A percentile compares a stretch with the other conserved stretches of the same genome.
Evolutionary conservation across 2,888 invertebrate genomes (phyloP).

Genomic region (Xanthorhoe spadicearia): DNA sequence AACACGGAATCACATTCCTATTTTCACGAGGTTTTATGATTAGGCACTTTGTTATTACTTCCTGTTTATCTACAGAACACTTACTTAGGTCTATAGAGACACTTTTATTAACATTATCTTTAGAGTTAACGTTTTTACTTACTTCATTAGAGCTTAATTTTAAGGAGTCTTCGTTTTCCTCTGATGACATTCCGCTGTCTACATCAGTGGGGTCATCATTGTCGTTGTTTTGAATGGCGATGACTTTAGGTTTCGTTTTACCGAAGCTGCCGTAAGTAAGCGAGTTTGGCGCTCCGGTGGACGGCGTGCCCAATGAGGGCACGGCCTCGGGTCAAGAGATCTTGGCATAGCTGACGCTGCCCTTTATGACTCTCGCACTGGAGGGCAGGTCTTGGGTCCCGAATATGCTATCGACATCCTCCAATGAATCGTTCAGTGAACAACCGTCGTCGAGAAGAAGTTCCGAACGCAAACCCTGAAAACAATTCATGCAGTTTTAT

Average conservation of each 20-base stretch:
- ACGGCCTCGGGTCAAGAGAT: slow-evolving; percentile 80
- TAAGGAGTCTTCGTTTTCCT: slow-evolving; percentile 75
- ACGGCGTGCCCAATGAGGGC: slow-evolving; percentile 70
- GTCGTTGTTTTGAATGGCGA: slow-evolving; percentile 27
- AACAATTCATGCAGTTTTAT: no score
- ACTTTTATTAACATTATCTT: slow-evolving; percentile 41
- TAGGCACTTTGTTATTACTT: slow-evolving; percentile 79
- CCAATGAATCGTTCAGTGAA: slow-evolving; percentile 68
- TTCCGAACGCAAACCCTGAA: slow-evolving; percentile 76
- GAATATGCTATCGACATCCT: slow-evolving; percentile 69
- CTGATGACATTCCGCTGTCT: slow-evolving; percentile 80
- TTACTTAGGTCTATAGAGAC: slow-evolving; percentile 53
- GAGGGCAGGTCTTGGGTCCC: slow-evolving; percentile 67
- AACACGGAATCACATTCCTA: slow-evolving; percentile 81
- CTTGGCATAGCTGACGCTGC: slow-evolving; percentile 60
- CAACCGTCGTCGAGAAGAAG: slow-evolving; percentile 72
- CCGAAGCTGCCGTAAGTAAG: slow-evolving; percentile 74
- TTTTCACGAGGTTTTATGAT: slow-evolving; percentile 67
- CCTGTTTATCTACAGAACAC: slow-evolving; percentile 49
- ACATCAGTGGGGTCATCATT: slow-evolving; percentile 48
- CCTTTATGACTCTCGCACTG: slow-evolving; percentile 72
- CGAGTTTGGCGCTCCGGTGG: slow-evolving; percentile 52
- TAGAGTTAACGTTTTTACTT: slow-evolving; percentile 54
- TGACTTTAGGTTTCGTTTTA: slow-evolving; percentile 60
- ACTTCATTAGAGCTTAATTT: slow-evolving; percentile 48